Evolutionary conservation across 1,140 invertebrate species (phyloP).

Genomic region (Aradophagus sp.): DNA sequence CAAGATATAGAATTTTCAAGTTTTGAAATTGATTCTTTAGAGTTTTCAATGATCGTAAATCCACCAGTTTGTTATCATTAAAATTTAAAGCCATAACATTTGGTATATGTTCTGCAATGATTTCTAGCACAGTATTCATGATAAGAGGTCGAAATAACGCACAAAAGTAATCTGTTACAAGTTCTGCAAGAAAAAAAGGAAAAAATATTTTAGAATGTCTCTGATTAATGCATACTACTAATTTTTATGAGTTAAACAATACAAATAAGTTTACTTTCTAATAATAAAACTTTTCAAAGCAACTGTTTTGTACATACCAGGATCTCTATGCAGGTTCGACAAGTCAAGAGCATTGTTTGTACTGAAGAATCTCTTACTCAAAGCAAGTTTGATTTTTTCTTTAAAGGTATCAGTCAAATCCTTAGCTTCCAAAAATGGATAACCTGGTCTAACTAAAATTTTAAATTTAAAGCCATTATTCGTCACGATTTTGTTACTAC

Average conservation of each 20-base stretch:
- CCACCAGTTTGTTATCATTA: constrained; percentile 85
- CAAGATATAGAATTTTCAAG: constrained; percentile 87
- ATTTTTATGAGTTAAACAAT: no score
- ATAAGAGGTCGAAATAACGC: constrained; percentile 82
- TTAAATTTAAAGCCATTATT: constrained; percentile 81
- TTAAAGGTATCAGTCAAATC: constrained; percentile 79
- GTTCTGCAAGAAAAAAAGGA: constrained; percentile 71
- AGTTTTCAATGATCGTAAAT: constrained; percentile 80
- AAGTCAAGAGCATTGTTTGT: constrained; percentile 86
- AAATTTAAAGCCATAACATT: constrained; percentile 87
- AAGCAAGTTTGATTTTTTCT: constrained; percentile 83
- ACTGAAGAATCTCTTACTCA: constrained; percentile 86
- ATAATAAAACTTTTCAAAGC: background rate
- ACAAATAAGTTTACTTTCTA: no score
- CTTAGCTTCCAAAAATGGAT: constrained; percentile 76
- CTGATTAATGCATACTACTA: no score
- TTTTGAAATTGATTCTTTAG: constrained; percentile 80
- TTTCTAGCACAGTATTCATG: constrained; percentile 83
- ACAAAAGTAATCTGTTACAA: constrained; percentile 82
- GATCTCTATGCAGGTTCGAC: constrained; percentile 86
- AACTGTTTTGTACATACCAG: constrained; percentile 71
- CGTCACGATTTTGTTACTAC: constrained; percentile 80
- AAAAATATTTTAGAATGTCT: no score
- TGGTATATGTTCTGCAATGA: constrained; percentile 88
- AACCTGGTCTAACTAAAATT: constrained; percentile 78